Conservation (phyloP, 2,797 vertebrate species). For the Peromyscus nudipes region DNA sequence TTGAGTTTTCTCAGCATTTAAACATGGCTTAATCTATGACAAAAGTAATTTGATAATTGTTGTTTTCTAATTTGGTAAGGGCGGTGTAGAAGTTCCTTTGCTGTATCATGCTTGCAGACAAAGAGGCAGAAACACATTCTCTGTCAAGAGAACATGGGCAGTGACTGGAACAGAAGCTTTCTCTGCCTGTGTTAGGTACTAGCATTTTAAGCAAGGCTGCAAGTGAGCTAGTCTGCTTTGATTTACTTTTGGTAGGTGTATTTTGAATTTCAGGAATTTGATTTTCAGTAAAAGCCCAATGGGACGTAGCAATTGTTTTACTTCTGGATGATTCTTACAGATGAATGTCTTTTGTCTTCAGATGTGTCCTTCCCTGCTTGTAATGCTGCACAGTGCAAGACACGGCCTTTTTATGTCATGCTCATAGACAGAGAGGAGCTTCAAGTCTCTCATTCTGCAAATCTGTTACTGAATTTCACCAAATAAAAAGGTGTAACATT, state of each 20-base stretch:
- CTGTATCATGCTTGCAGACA: conserved; percentile 21
- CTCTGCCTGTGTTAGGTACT: not conserved
- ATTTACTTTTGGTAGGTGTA: conserved; percentile 61
- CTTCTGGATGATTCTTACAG: conserved; percentile 44
- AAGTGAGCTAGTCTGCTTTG: conserved; percentile 47
- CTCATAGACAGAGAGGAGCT: not conserved
- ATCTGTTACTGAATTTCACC: conserved; percentile 14
- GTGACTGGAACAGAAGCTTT: conserved; percentile 44
- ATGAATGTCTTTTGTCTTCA: conserved; percentile 53
- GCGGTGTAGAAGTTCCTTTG: conserved; percentile 1
- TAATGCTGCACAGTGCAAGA: conserved; percentile 20
- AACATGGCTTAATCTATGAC: conserved; percentile 57
- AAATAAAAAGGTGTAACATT: not conserved
- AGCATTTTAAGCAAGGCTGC: conserved; percentile 63
- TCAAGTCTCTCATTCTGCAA: not conserved
- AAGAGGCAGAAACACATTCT: conserved; percentile 48
- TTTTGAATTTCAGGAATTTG: conserved; percentile 55
- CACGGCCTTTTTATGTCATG: not conserved
- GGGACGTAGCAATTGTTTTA: conserved; percentile 52
- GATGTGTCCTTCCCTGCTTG: not conserved
- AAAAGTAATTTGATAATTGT: conserved; percentile 71
- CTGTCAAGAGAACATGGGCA: not conserved
- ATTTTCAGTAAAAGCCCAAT: conserved; percentile 58
- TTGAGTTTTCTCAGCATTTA: conserved; percentile 70
- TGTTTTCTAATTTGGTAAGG: conserved; percentile 46